These are phyloP conservation scores for Standfussiana lucernea DNA, from an alignment of 2,888 invertebrate genomes.

Conservation along the genomic window DNA sequence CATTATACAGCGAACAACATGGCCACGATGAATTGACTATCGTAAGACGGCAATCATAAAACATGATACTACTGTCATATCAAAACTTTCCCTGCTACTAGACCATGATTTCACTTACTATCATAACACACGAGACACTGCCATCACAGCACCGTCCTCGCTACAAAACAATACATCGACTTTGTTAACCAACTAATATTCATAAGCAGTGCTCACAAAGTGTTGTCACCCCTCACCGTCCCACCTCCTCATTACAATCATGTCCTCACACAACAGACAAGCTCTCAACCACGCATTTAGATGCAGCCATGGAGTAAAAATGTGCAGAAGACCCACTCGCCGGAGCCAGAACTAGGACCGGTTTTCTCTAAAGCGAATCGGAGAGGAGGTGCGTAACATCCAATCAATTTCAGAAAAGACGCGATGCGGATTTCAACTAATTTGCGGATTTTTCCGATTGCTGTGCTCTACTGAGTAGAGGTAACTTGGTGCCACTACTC, in stretches of 20 bases:
- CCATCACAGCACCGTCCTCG: neutral
- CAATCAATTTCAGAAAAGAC: neutral
- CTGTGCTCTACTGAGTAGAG: neutral
- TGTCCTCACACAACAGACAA: slow-evolving; percentile 57
- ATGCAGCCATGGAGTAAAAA: neutral
- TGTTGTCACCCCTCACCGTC: slow-evolving; percentile 21
- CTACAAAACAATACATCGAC: slow-evolving; percentile 19
- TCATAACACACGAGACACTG: neutral
- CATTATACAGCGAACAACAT: neutral
- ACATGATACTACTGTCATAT: too few relatives aligned
- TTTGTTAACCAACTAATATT: neutral
- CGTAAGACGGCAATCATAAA: neutral
- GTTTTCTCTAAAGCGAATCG: neutral
- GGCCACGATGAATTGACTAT: neutral
- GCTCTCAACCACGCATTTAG: slow-evolving; percentile 41
- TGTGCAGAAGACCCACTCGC: slow-evolving; percentile 26
- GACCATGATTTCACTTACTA: neutral
- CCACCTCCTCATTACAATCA: slow-evolving; percentile 44
- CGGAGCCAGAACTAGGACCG: neutral
- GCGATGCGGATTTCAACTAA: neutral
- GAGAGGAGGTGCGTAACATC: neutral
- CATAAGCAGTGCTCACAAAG: neutral
- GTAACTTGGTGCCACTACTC: neutral
- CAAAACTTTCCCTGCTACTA: neutral
- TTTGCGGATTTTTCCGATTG: too few relatives aligned